Evolutionary conservation across 2,888 invertebrate species (phyloP), one percentile per base, ranked within the genome.

Genomic region (Protophormia terraenovae): DNA sequence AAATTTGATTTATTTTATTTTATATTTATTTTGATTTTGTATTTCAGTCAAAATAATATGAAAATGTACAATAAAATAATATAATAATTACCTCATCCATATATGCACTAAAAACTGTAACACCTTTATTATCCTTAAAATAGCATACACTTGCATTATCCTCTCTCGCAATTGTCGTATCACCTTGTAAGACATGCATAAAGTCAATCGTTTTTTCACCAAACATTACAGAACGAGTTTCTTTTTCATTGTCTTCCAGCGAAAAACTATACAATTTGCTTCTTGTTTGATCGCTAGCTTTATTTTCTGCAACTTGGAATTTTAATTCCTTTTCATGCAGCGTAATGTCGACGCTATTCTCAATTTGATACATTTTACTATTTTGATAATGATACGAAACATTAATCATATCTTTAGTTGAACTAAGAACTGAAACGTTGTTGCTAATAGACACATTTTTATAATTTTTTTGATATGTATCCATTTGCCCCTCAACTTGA

Each of bases 311-410:
- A 10, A 10, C n/a, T 10, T 16, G 55, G 64, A 62, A 69, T 12
- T 58, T 22, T n/a, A 66, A 75, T 73, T 86, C 86, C 3, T 19
- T 62, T 14, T 71, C 78, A 10, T 38, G 32, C 0, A 86, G 55
- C n/a, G 86, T 82, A 10, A 86, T 75, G 7, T 86, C 84, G 3
- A 84, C 50, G 35, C 73, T 86, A 66, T 84, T 82, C 29, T 82
- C 73, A 55, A 82, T 82, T 7, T 41, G 62, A 7, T 8, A 55
- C 4, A 72, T 19, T 24, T 58, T 83, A 62, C 45, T 75, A 50
- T 32, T 75, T 55, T 83, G 76, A 50, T 41, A 53, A 27, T 75
- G 75, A 58, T 64, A 29, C 27, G 60, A 12, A 41, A 27, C 24
- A 60, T 85, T 73, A 19, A 78, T 75, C 0, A 79, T 14, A 35